Evolutionary conservation across 2,888 invertebrate species (phyloP).

Genomic region (Phania funesta): DNA sequence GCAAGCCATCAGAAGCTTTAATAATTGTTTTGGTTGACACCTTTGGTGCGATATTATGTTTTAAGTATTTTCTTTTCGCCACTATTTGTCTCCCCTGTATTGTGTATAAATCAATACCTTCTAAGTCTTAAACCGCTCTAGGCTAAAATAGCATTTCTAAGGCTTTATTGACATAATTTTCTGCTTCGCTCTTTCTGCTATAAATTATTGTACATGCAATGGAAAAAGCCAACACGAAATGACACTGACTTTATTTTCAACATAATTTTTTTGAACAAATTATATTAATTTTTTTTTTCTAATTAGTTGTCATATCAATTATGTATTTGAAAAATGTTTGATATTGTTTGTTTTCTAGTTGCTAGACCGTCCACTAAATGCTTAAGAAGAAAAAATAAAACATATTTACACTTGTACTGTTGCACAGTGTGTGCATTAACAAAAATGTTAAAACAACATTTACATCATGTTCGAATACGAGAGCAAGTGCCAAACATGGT

Average conservation of each 20-base stretch:
- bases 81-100: neutral
- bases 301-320: slow-evolving; percentile 19
- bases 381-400: neutral
- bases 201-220: slow-evolving; percentile 8
- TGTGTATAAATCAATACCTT: slow-evolving; percentile 31
- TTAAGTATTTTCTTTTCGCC: neutral
- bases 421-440: neutral
- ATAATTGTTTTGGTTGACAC: slow-evolving; percentile 40
- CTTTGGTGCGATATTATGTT: neutral
- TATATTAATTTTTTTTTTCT: slow-evolving; percentile 11
- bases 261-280: slow-evolving; percentile 18
- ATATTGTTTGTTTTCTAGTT: neutral
- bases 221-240: slow-evolving; percentile 16
- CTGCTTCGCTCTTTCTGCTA: neutral
- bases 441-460: slow-evolving; percentile 61
- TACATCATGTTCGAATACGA: slow-evolving; percentile 39
- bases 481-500: slow-evolving; percentile 48
- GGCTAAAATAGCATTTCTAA: slow-evolving; percentile 66
- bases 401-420: slow-evolving; percentile 11
- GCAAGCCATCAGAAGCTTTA: neutral
- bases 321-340: neutral
- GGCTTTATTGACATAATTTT: slow-evolving; percentile 70
- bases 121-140: slow-evolving; percentile 37
- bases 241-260: slow-evolving; percentile 58
- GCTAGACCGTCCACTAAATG: neutral